Evolutionary conservation across 1,140 invertebrate species (phyloP).

Genomic region (Temnothorax nylanderi): DNA sequence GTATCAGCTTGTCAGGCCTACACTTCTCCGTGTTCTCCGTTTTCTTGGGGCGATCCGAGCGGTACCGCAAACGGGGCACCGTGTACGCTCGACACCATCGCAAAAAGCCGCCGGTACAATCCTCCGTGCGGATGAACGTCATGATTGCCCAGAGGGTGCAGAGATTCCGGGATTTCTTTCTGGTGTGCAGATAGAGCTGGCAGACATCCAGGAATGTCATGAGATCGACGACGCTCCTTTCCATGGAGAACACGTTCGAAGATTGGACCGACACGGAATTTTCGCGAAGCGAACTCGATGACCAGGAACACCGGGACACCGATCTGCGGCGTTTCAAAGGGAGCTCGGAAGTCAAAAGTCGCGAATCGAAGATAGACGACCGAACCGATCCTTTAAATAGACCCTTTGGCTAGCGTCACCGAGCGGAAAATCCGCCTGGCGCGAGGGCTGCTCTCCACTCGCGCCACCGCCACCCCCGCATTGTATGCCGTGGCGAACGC

Average conservation of each 20-base stretch:
- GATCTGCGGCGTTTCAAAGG: background rate
- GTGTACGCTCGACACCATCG: slow-evolving; percentile 79
- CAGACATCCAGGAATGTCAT: slow-evolving; percentile 81
- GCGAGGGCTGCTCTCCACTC: slow-evolving; percentile 50
- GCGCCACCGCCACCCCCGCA: slow-evolving; percentile 49
- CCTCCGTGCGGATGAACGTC: slow-evolving; percentile 81
- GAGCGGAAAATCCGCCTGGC: slow-evolving; percentile 47
- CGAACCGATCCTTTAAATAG: slow-evolving; percentile 53
- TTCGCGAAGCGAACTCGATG: background rate
- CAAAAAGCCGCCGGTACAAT: slow-evolving; percentile 74
- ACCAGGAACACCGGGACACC: background rate
- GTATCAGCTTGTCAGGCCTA: slow-evolving; percentile 74
- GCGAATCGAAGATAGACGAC: slow-evolving; percentile 18
- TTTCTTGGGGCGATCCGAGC: slow-evolving; percentile 38
- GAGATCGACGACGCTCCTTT: slow-evolving; percentile 78
- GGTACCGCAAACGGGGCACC: slow-evolving; percentile 76
- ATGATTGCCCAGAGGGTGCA: slow-evolving; percentile 82
- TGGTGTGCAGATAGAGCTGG: slow-evolving; percentile 79
- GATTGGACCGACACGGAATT: background rate
- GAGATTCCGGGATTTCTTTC: slow-evolving; percentile 71
- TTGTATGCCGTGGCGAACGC: slow-evolving; percentile 27
- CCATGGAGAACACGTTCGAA: slow-evolving; percentile 48
- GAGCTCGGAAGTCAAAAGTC: slow-evolving; percentile 23
- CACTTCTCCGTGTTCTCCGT: slow-evolving; percentile 48
- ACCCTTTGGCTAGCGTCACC: slow-evolving; percentile 65